Evolutionary conservation across 2,888 invertebrate genomes (phyloP).

Genomic region (Tridacna gigas): DNA sequence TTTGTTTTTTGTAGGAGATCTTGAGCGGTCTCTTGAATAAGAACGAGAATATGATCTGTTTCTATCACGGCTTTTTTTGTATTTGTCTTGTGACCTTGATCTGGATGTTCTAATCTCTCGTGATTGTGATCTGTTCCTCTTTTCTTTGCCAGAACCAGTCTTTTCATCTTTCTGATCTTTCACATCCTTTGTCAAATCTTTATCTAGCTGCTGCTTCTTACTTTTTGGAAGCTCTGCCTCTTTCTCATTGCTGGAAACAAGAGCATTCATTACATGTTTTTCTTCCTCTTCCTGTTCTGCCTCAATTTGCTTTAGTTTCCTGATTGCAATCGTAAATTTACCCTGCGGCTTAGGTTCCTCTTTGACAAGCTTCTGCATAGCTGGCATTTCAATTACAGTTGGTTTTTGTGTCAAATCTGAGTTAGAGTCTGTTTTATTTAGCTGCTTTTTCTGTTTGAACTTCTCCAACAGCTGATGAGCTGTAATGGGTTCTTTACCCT

Average conservation of each 20-base stretch:
- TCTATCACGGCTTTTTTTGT: not conserved
- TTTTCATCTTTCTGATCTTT: slow-evolving; percentile 38
- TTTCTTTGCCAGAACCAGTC: slow-evolving; percentile 41
- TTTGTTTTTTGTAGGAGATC: slow-evolving; percentile 21
- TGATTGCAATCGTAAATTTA: slow-evolving; percentile 60
- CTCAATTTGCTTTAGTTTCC: slow-evolving; percentile 61
- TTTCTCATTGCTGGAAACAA: slow-evolving; percentile 40
- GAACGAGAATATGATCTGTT: slow-evolving; percentile 6
- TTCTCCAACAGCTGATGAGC: slow-evolving; percentile 63
- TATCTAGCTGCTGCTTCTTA: slow-evolving; percentile 4
- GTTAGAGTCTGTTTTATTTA: slow-evolving; percentile 37
- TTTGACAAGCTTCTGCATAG: slow-evolving; percentile 15
- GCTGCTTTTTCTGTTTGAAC: slow-evolving; percentile 58
- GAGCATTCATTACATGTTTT: slow-evolving; percentile 52
- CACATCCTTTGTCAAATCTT: slow-evolving; percentile 21
- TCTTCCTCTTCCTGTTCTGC: slow-evolving; percentile 63
- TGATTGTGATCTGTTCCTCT: slow-evolving; percentile 40
- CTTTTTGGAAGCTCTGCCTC: slow-evolving; percentile 6
- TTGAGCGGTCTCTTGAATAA: slow-evolving; percentile 21
- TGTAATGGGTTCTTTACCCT: slow-evolving; percentile 57
- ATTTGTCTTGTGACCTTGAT: slow-evolving; percentile 34
- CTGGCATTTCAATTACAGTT: slow-evolving; percentile 20
- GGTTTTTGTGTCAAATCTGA: slow-evolving; percentile 31
- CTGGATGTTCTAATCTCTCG: slow-evolving; percentile 31
- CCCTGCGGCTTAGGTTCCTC: slow-evolving; percentile 22